Evolutionary conservation across 2,797 vertebrate species (phyloP), one percentile per base, ranked within the genome.

Genomic region (Myiotriccus ornatus): DNA sequence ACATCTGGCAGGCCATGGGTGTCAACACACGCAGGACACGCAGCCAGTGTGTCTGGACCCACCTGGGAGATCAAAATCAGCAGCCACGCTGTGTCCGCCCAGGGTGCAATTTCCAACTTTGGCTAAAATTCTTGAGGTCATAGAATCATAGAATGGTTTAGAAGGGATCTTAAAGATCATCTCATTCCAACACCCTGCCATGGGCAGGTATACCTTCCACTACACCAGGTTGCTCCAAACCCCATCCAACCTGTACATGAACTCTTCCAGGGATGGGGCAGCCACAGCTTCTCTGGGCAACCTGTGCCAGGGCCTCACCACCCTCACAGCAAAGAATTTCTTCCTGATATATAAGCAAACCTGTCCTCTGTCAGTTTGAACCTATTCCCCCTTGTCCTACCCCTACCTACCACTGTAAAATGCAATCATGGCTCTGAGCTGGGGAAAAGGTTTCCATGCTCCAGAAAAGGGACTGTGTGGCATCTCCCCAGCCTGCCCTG

Each of bases 11-110:
- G 57, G 43, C 52, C 44, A 7, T 1, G 43, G 64, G 12, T 53
- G 67, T 9, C 18, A n/a, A 6, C 27, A 49, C 14, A 5, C 3
- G 44, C 1, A 3, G 52, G 55, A 69, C 18, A 25, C 0, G 2
- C 41, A 80, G 74, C 4, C 21, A 8, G 46, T 6, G n/a, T 11
- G 25, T n/a, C 43, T 52, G 44, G 60, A 82, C 8, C 30, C 50
- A 23, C n/a, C 24, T 50, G 56, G 14, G 10, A 78, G 65, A 30
- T 2, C 5, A 37, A 79, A 74, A 68, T 77, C 59, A 32, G 76
- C 2, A 2, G 23, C 7, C 23, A 3, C 12, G 16, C 2, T 50
- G 27, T 3, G 4, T 34, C 47, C 37, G 44, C 37, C 14, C 20
- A 35, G 17, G 18, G 23, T 22, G 35, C 13, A 69, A 44, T 41